These are phyloP conservation scores for Sebastes trivittatus DNA, from an alignment of 2,797 vertebrate genomes.

Conservation along the genomic window DNA sequence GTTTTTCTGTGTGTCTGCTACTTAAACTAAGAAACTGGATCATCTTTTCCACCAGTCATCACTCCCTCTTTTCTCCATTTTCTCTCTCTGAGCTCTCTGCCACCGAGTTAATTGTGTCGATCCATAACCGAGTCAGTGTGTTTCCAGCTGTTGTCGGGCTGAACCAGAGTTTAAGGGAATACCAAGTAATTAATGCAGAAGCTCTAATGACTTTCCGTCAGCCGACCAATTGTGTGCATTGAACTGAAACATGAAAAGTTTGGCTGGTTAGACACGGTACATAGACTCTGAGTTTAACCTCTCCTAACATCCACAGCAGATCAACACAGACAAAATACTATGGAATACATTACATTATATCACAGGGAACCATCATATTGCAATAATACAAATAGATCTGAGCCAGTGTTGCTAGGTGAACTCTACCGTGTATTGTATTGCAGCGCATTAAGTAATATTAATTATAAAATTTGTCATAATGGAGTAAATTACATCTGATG, in stretches of 20 bases:
- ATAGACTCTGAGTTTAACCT: neutral
- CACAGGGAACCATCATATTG: neutral
- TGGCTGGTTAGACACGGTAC: neutral
- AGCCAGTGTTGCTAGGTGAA: no score
- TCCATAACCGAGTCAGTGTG: neutral
- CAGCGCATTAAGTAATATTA: no score
- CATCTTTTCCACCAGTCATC: neutral
- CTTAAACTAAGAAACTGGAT: neutral
- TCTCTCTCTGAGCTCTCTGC: neutral
- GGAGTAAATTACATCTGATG: no score
- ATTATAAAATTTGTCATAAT: no score
- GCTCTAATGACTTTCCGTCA: slow-evolving; percentile 39
- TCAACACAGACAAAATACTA: neutral
- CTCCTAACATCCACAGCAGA: neutral
- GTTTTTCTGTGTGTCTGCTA: neutral
- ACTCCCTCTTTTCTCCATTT: neutral
- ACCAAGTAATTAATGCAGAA: slow-evolving; percentile 33
- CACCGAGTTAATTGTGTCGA: neutral
- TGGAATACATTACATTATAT: neutral
- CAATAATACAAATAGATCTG: no score
- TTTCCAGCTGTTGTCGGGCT: neutral
- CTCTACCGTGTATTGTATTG: no score
- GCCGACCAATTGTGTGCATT: slow-evolving; percentile 13
- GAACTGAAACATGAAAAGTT: slow-evolving; percentile 18
- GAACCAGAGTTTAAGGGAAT: neutral